phyloP scores from a whole-genome alignment of 2,888 invertebrate species.

The Dicyrtoma fusca region DNA sequence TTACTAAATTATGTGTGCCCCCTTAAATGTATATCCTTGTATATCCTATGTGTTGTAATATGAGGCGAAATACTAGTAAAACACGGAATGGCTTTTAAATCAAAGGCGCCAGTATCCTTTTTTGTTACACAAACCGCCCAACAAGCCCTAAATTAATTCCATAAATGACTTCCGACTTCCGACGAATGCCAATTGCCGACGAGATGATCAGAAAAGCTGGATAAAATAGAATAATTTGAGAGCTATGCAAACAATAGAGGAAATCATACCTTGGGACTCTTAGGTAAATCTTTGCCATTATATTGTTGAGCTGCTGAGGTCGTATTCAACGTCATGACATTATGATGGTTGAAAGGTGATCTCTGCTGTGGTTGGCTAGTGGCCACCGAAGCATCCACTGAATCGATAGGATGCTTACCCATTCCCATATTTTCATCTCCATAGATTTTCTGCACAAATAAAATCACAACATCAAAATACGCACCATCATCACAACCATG shows the following conservation, averaged over 20 bases:
- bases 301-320: slow-evolving; percentile 40
- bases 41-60: too few species aligned
- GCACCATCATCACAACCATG: background rate
- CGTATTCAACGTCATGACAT: slow-evolving; percentile 48
- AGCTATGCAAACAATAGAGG: background rate
- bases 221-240: background rate
- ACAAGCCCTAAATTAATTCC: too few species aligned
- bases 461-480: slow-evolving; percentile 2
- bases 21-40: too few species aligned
- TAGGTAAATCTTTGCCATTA: slow-evolving; percentile 54
- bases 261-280: slow-evolving; percentile 55
- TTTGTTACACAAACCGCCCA: too few species aligned
- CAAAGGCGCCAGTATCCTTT: too few species aligned
- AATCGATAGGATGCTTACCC: slow-evolving; percentile 44
- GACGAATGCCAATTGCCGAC: too few species aligned
- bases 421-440: slow-evolving; percentile 50
- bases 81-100: too few species aligned
- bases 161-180: too few species aligned
- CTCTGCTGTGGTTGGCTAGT: slow-evolving; percentile 48
- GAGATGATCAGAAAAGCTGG: background rate
- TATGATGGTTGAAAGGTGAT: slow-evolving; percentile 49
- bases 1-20: too few species aligned
- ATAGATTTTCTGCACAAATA: slow-evolving; percentile 52
- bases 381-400: slow-evolving; percentile 45
- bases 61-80: too few species aligned